Evolutionary conservation across 2,888 invertebrate genomes (phyloP), one percentile per base, ranked within the genome.

Genomic region (Eumerus sabulonum): DNA sequence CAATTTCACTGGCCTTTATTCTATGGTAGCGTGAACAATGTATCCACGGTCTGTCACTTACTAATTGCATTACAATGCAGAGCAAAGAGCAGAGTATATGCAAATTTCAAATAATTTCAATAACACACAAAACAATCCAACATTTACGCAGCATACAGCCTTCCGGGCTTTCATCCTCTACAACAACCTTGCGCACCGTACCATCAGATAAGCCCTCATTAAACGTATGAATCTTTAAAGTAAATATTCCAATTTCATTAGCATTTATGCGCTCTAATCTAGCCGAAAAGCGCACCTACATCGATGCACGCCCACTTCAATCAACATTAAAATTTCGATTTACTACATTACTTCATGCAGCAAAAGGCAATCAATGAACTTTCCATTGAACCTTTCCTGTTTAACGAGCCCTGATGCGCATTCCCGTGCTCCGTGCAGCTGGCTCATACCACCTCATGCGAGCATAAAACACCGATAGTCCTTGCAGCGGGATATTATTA

Each of bases 321-420:
- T 76, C 66, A 63, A 59, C 67, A 42, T 63, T 44, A 38, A 35
- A 60, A 77, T 67, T 62, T 63, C 54, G 27, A 51, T 53, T 77
- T 77, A 27, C 7, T 27, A 4, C 67, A 77, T 77, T 59, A 53
- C 63, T 67, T 63, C 57, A 63, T 27, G 57, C 57, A 17, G 53
- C 68, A 79, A 79, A 74, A 68, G 68, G 56, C 74, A 74, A 79
- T 64, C 74, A 74, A 74, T 74, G 68, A 70, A 79, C 74, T 68
- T 74, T 74, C 62, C 64, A 79, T 79, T 56, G 63, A 59, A 59
- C 54, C 47, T n/a, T 54, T 40, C 35, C 62, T 48, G 66, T 66
- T 63, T 66, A 67, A 67, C 57, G 71, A 36, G 27, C 40, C 35
- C 27, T 27, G 27, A 27, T 27, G 27, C 27, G 40, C 40, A 40